Evolutionary conservation across 2,888 invertebrate species (phyloP), one percentile per base, ranked within the genome.

Genomic region (Aspidiotus rigidus): DNA sequence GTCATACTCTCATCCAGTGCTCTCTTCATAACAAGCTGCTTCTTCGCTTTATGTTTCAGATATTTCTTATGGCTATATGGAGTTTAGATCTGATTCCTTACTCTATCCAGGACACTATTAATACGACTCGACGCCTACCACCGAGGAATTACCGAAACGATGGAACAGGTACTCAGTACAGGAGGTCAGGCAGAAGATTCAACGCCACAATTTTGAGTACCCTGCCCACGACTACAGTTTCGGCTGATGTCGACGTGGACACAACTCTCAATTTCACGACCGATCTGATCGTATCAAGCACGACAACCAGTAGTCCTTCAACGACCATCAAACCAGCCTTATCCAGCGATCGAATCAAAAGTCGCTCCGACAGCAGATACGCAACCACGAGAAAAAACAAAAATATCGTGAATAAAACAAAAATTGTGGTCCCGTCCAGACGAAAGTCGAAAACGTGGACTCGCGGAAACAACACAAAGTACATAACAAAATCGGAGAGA

Each of bases 51-150:
- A 28, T 28, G 28, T 49, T 49, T 3, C 69, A 69, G 69, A 62
- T 69, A 62, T 69, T 69, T 53, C 61, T 69, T 62, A 69, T 69
- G 69, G 69, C 69, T 49, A 54, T 69, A 39, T 40, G 61, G 62
- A 69, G 62, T 61, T 15, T 69, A 69, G 61, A 69, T 41, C 59
- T 69, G 41, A 39, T 62, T 40, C 61, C 40, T 28, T 49, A 67
- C 53, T 67, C 67, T 28, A 67, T 28, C 60, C 67, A 67, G 16
- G 59, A 67, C 57, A 28, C 44, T 11, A 57, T 11, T 13, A 67
- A 15, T 40, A 44, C 67, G 59, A 59, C 16, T 49, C 49, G 15
- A 60, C 16, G 9, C 2, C 59, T n/a, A 56, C 59, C 59, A 59
- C 9, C 39, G 11, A 28, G 64, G 28, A 55, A 40, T 11, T 54